Evolutionary conservation across 1,140 invertebrate genomes (phyloP), one percentile per base, ranked within the genome.

Genomic region (Epicauta chinensis): DNA sequence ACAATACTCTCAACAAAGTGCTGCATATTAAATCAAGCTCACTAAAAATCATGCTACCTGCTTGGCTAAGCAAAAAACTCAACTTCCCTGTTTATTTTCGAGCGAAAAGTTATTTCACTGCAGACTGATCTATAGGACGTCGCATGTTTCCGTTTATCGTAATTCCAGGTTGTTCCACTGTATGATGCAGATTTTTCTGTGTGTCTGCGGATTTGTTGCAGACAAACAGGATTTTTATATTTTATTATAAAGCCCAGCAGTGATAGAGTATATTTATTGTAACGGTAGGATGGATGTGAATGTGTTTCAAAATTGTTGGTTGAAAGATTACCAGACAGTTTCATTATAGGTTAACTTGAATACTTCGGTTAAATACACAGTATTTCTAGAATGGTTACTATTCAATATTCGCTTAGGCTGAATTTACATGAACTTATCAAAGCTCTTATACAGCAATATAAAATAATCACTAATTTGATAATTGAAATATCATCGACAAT

Each of bases 271-370:
- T 42, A 38, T 42, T 42, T 42, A 42, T 41, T 29, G 50, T 51
- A 51, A 51, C 36, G 50, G 31, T 43, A 51, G 30, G 36, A 12
- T 51, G 50, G 16, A 42, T 51, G 31, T 51, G 50, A 51, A 51
- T 51, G 50, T 44, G 42, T 16, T 44, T 43, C 23, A 23, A 51
- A 51, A 51, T 51, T 51, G 42, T 44, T 40, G 40, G 42, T 44
- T 44, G 36, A 23, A 43, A 44, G 40, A 51, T 44, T 51, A 51
- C 40, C 42, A 51, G 50, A 51, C 50, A 51, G 50, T 51, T 51
- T 51, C 50, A 51, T 51, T 51, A 51, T 51, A 51, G 31, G 50
- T 51, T 51, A 16, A 51, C 29, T 43, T 51, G 40, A 42, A 16
- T 51, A 37, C 40, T 16, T 38, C 32, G 42, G 50, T 37, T 51